Percentiles rank a stretch among this genome's conserved stretches.
These are phyloP conservation scores for Aphidius colemani DNA, from an alignment of 2,888 invertebrate genomes.

Conservation along the genomic window DNA sequence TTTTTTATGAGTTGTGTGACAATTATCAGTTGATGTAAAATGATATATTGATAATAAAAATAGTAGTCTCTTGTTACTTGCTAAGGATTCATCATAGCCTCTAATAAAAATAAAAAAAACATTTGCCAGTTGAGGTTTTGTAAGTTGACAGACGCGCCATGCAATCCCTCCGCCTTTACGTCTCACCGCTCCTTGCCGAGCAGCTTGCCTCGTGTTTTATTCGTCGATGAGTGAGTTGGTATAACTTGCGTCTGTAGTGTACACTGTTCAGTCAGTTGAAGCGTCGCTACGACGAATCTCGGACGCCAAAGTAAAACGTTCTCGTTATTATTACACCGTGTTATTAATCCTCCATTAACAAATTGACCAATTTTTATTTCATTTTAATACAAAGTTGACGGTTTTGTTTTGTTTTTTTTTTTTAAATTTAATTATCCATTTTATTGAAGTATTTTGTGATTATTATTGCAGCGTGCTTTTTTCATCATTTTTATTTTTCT, in stretches of 20 bases:
- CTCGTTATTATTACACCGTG: too few species aligned
- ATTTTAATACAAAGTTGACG: too few species aligned
- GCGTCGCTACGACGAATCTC: constrained; percentile 28
- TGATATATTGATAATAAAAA: too few species aligned
- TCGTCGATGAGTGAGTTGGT: constrained; percentile 20
- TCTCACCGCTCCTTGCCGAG: constrained; percentile 16
- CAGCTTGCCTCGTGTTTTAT: constrained; percentile 13
- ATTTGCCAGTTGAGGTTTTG: constrained; percentile 1
- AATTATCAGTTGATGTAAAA: too few species aligned
- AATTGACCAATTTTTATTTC: too few species aligned
- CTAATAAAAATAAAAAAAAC: constrained; percentile 12
- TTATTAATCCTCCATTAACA: too few species aligned
- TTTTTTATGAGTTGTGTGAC: too few species aligned
- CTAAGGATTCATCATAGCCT: neutral
- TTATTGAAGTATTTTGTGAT: too few species aligned
- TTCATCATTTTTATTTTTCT: too few species aligned
- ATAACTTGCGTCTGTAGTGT: constrained; percentile 21
- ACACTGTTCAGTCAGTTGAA: constrained; percentile 31
- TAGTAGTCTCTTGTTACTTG: neutral
- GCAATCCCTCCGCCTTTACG: constrained; percentile 10
- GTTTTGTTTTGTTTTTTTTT: constrained; percentile 16
- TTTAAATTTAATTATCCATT: neutral
- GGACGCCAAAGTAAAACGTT: constrained; percentile 13
- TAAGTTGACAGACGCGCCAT: constrained; percentile 37
- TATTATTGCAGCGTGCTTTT: too few species aligned